Base-by-base conservation (phyloP, 2,113 vertebrate genomes). In the Poeciliopsis turrubarensis region DNA sequence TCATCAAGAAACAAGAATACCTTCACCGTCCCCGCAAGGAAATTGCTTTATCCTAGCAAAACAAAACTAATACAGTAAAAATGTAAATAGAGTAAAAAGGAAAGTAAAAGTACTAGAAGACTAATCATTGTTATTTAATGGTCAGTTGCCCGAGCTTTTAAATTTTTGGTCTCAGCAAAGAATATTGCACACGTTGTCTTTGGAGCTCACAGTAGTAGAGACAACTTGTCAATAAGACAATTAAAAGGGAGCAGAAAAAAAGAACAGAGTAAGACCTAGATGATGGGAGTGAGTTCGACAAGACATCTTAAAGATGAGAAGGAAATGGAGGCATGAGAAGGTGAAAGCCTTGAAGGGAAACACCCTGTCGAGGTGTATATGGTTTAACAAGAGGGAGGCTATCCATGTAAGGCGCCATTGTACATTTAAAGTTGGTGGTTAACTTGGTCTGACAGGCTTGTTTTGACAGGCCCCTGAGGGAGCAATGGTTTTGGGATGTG, bases 401-500 rank as follows among this genome's bases (percentile, higher is more conserved):
- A 86, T 57, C 13, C 70, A 80, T 80, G 89, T 84, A 91, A 84
- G 89, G 85, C 81, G 1, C 82, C 87, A 91, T 91, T 91, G 91
- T 92, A 74, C 26, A 41, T 79, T 82, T 54, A n/a, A 27, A 81
- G 80, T 63, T 19, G 57, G 60, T 66, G 15, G 37, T 81, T 92
- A 92, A 93, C 82, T 31, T 72, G 71, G 44, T 83, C 79, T 91
- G 86, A 91, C 88, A 75, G 85, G 75, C 70, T 68, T 86, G 85
- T 91, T 92, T 92, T 83, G 54, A 88, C 88, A 65, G 75, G 74
- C 32, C 65, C 93, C 75, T 80, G 25, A 12, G 93, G 92, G 92
- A 93, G 77, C 78, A 77, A 87, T 89, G 89, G 89, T 88, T 92
- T 92, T 80, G 87, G 90, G 79, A 90, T 81, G 83, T 29, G 79